Percentiles rank a stretch among this genome's conserved stretches.
These are phyloP conservation scores for Accipiter virgatus DNA, from an alignment of 2,113 vertebrate species.

Conservation along the genomic window DNA sequence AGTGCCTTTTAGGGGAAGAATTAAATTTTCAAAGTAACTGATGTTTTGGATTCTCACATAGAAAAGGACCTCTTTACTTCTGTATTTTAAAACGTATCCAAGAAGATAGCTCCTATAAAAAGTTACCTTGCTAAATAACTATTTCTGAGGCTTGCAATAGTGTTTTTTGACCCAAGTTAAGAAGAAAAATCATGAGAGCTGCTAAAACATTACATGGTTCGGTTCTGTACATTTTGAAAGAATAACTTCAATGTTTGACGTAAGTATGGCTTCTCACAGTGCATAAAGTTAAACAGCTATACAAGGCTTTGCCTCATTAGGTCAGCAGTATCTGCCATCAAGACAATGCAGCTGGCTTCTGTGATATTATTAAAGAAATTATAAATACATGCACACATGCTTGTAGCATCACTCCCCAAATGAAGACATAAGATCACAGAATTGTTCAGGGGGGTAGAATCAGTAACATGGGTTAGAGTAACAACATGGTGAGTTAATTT, in stretches of 20 bases:
- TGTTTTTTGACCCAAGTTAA: neutral
- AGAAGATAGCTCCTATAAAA: neutral
- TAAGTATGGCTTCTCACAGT: neutral
- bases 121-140: neutral
- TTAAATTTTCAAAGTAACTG: neutral
- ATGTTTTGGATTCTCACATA: neutral
- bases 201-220: neutral
- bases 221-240: neutral
- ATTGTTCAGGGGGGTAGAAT: neutral
- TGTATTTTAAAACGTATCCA: neutral
- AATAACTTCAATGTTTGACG: neutral
- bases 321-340: neutral
- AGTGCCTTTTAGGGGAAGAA: neutral
- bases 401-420: neutral
- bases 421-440: neutral
- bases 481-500: constrained; percentile 22
- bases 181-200: neutral
- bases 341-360: neutral
- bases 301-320: constrained; percentile 37
- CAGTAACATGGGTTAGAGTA: neutral
- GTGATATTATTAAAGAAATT: neutral
- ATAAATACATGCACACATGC: neutral
- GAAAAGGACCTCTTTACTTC: neutral
- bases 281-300: neutral
- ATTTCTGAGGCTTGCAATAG: neutral